phyloP scores from a whole-genome alignment of 2,113 vertebrate genomes.

The Platycercus adscitus region DNA sequence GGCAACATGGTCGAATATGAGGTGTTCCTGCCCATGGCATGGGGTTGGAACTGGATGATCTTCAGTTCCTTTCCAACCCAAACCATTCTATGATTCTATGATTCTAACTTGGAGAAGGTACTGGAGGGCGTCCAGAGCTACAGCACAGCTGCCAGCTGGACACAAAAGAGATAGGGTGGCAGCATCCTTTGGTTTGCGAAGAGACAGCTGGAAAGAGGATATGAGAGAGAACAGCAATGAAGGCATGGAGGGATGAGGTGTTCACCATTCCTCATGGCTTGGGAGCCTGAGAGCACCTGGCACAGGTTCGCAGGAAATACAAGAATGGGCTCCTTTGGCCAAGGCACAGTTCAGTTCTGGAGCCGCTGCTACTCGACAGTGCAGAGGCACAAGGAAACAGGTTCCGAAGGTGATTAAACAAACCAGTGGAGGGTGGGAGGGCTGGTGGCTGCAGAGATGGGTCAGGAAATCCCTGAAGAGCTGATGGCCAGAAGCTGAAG shows the following conservation, averaged over 20 bases:
- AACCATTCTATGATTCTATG: not conserved
- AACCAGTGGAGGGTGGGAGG: not conserved
- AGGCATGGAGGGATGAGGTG: not conserved
- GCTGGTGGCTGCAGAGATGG: not conserved
- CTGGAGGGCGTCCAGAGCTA: not conserved
- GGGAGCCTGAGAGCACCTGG: not conserved
- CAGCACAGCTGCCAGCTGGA: not conserved
- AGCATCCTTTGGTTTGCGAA: not conserved
- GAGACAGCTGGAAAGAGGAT: not conserved
- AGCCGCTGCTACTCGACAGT: not conserved
- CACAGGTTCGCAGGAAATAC: not conserved
- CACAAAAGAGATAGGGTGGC: not conserved
- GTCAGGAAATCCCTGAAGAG: not conserved
- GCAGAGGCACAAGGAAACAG: not conserved
- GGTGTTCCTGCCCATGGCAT: not conserved
- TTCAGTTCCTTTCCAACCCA: not conserved
- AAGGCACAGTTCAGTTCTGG: not conserved
- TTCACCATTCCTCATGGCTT: not conserved
- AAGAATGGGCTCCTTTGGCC: not conserved
- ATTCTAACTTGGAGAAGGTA: not conserved
- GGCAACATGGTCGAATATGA: not conserved
- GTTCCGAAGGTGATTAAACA: not conserved
- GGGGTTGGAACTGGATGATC: not conserved
- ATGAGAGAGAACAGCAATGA: not conserved
- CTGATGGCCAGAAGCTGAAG: not conserved